Evolutionary conservation across 1,140 invertebrate species (phyloP), one percentile per base, ranked within the genome.

Genomic region (Macrotrachela quadricornifera): DNA sequence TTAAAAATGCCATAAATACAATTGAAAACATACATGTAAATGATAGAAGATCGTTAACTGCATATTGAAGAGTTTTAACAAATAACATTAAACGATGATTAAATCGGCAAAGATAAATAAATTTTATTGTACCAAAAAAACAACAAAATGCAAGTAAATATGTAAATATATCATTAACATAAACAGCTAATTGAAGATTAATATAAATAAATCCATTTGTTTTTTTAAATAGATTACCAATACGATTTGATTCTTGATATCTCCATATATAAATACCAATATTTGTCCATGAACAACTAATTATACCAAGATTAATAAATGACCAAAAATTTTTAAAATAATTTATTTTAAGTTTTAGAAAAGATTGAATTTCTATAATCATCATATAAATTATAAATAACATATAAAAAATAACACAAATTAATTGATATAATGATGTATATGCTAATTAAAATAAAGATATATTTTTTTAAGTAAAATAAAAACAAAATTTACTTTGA

Each of bases 261-360:
- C 21, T 30, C 21, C 21, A 30, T 30, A 30, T 30, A 30, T 30
- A 30, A 30, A 30, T 30, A 30, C 21, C 67, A 44, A 74, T 71
- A 46, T 63, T 65, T 10, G 64, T 53, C 36, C 73, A 64, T 21
- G 65, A 67, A 15, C 73, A 62, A 30, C 61, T 56, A 50, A 73
- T 61, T 11, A 72, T 64, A 16, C 61, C 57, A 49, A 74, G 64
- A 56, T 74, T 72, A 36, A 72, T 59, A 37, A 68, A 59, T 51
- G 71, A 71, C 72, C 73, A 74, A 60, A 73, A 73, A 21, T 62
- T 60, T 13, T 61, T 62, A 55, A 74, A 71, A 59, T 74, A 74
- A 15, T 61, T 59, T 42, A 58, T 56, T 47, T 63, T 65, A 49
- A 71, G 57, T 42, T 66, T 61, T 52, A 58, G 62, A 1, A 70